phyloP scores from a whole-genome alignment of 2,797 vertebrate genomes.

The Brachyalestes nurse region DNA sequence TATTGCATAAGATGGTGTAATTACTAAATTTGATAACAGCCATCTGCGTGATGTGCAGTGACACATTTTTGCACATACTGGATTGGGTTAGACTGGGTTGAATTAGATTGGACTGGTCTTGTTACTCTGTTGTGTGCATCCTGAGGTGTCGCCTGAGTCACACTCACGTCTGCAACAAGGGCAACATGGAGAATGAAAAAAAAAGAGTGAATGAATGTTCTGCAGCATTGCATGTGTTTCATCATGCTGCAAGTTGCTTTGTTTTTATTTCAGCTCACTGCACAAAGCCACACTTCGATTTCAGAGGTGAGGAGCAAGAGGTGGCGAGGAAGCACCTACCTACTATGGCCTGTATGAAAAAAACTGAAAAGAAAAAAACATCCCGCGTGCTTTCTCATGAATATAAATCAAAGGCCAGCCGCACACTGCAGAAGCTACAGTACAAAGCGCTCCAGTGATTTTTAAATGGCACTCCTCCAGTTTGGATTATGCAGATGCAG shows the following conservation, averaged over 20 bases:
- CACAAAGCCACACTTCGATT: neutral
- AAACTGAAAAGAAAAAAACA: neutral
- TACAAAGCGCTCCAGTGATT: neutral
- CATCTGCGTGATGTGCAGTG: neutral
- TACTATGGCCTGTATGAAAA: neutral
- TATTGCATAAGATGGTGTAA: neutral
- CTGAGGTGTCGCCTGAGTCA: neutral
- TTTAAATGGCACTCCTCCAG: constrained; percentile 15
- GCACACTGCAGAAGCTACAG: neutral
- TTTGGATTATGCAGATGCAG: constrained; percentile 40
- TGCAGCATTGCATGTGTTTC: neutral
- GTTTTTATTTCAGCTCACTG: constrained; percentile 11
- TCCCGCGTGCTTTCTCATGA: neutral
- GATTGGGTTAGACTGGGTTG: no score
- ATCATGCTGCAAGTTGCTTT: neutral
- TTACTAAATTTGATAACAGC: neutral
- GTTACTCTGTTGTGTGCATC: neutral
- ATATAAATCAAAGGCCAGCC: constrained; percentile 22
- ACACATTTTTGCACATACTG: neutral
- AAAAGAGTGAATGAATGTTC: neutral
- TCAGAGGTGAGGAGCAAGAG: neutral
- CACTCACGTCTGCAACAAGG: neutral
- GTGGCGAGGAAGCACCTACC: neutral
- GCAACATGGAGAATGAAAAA: neutral
- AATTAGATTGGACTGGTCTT: no score